Evolutionary conservation across 2,888 invertebrate species (phyloP).

Genomic region (Tyria jacobaeae): DNA sequence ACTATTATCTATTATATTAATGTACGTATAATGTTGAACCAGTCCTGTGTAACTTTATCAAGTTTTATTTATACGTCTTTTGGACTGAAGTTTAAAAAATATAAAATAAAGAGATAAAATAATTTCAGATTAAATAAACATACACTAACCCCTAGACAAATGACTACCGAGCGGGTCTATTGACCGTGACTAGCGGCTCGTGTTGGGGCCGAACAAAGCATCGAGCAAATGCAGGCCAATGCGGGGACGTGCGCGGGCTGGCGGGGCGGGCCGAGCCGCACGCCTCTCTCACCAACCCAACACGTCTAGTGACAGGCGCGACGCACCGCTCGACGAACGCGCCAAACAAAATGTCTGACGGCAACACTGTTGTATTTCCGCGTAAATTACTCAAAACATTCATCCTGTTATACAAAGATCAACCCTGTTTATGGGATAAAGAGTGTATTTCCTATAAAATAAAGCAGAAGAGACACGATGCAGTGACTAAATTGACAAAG

Average conservation of each 20-base stretch:
- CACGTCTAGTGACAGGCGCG: conserved; percentile 73
- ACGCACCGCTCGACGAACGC: conserved; percentile 70
- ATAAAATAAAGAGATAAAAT: not conserved
- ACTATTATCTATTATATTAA: no score
- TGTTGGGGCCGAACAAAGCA: conserved; percentile 38
- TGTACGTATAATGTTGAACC: no score
- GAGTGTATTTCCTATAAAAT: conserved; percentile 65
- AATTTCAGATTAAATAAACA: not conserved
- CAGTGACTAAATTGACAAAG: conserved; percentile 68
- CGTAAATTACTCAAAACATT: conserved; percentile 71
- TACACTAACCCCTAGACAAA: not conserved
- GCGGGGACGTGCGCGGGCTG: conserved; percentile 22
- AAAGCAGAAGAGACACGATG: conserved; percentile 69
- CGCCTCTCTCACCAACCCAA: conserved; percentile 41
- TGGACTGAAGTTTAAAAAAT: not conserved
- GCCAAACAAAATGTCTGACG: conserved; percentile 59
- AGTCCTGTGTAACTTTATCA: no score
- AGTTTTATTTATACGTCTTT: not conserved
- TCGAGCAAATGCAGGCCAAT: conserved; percentile 16
- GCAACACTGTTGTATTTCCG: conserved; percentile 66
- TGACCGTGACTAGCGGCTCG: conserved; percentile 30
- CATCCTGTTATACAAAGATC: conserved; percentile 67
- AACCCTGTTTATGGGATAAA: conserved; percentile 73
- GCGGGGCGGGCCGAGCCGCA: conserved; percentile 10
- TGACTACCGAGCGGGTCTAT: conserved; percentile 14